Conservation (phyloP, 2,113 vertebrate species). For the Hoplias malabaricus region DNA sequence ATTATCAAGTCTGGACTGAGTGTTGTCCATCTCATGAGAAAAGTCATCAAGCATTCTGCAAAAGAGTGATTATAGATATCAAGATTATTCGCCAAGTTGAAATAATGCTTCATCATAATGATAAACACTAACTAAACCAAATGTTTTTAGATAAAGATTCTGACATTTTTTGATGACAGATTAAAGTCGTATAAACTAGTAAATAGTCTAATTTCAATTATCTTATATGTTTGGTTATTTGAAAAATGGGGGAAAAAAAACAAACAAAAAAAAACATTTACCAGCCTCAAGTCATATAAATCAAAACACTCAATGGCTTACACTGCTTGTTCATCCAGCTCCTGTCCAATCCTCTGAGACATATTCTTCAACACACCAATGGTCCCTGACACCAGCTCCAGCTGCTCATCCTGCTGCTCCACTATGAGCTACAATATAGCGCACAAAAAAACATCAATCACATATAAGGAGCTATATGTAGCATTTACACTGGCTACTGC, state of each 20-base stretch:
- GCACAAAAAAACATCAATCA: constrained; percentile 1
- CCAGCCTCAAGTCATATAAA: too few species aligned
- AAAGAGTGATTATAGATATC: constrained; percentile 4
- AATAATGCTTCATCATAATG: too few species aligned
- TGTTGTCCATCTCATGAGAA: constrained; percentile 89
- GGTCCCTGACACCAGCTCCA: constrained; percentile 96
- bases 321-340: constrained; percentile 97
- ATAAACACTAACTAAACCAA: too few species aligned
- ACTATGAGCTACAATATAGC: constrained; percentile 81
- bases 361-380: constrained; percentile 98
- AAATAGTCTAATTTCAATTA: too few species aligned
- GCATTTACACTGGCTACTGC: too few species aligned
- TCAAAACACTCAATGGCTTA: too few species aligned
- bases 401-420: constrained; percentile 94
- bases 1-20: constrained; percentile 91
- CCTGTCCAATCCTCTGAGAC: constrained; percentile 94
- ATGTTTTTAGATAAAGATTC: too few species aligned
- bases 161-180: too few species aligned
- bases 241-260: not conserved
- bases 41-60: constrained; percentile 96
- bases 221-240: not conserved
- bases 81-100: not conserved
- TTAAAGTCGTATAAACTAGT: too few species aligned
- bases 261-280: not conserved
- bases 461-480: too few species aligned